A percentile compares a stretch with the other conserved stretches of the same genome.
Evolutionary conservation across 2,797 vertebrate species (phyloP).

Genomic region (Sebastes kiyomatsui): DNA sequence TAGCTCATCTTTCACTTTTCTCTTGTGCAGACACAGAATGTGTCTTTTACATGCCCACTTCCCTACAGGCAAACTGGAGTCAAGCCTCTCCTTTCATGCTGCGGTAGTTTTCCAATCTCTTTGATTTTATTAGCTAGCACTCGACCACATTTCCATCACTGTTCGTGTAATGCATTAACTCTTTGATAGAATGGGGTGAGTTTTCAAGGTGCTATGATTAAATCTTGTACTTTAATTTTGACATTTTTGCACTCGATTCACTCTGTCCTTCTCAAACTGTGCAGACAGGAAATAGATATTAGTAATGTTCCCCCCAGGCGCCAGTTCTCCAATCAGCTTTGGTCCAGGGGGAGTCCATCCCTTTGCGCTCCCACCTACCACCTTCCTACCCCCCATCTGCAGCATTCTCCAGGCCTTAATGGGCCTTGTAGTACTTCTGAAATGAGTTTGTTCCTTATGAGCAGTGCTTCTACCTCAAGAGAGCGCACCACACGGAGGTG

Average conservation of each 20-base stretch:
- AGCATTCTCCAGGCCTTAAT: constrained; percentile 74
- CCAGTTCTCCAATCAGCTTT: constrained; percentile 78
- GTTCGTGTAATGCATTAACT: constrained; percentile 81
- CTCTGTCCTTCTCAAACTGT: constrained; percentile 66
- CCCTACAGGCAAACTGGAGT: constrained; percentile 31
- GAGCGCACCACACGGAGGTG: constrained; percentile 82
- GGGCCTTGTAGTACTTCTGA: constrained; percentile 75
- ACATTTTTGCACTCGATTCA: constrained; percentile 70
- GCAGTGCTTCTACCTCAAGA: constrained; percentile 76
- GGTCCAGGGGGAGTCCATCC: constrained; percentile 79
- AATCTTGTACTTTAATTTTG: constrained; percentile 69
- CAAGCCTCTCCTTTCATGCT: constrained; percentile 38
- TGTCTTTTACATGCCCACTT: constrained; percentile 30
- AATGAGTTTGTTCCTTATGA: constrained; percentile 80
- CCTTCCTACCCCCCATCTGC: constrained; percentile 64
- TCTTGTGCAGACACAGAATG: constrained; percentile 29
- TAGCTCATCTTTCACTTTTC: constrained; percentile 34
- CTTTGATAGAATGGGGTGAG: constrained; percentile 56
- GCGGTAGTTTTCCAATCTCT: constrained; percentile 55
- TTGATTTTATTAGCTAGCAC: constrained; percentile 70
- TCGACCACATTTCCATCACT: constrained; percentile 87
- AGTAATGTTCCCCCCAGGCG: constrained; percentile 71
- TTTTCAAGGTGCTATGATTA: constrained; percentile 59
- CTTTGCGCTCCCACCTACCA: constrained; percentile 74
- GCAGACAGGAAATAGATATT: constrained; percentile 76